Evolutionary conservation across 2,888 invertebrate genomes (phyloP), one percentile per base, ranked within the genome.

Genomic region (Resseliella maxima): DNA sequence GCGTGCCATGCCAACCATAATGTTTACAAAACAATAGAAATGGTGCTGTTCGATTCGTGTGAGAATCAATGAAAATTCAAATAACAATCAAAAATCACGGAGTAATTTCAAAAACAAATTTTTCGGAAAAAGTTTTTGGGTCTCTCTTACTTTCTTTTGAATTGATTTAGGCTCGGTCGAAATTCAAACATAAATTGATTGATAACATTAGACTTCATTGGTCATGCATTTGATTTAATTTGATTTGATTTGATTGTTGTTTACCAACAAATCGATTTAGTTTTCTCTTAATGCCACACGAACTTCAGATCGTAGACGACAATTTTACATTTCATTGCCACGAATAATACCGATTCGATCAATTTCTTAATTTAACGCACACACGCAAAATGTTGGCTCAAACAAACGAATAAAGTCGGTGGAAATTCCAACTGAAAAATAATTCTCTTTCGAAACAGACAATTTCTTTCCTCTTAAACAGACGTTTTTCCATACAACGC

Each of bases 281-380:
- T 2, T 59, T 59, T 2, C 18, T 10, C 50, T 72, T 72, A 3
- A 31, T 31, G 31, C 31, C 72, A 1, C 27, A 0, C 2, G 21
- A 31, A 59, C 31, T 31, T 31, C 72, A 72, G 31, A 15, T 27
- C 18, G 2, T 21, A 59, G 5, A 21, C 31, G 72, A 31, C 31
- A 31, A 35, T 15, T 31, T 72, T 31, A 8, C 31, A 72, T 59
- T 59, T 59, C 24, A 59, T 59, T 59, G 24, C 59, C 24, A 59
- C 59, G 59, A 59, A 59, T 24, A 24, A 3, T 6, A 59, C 50
- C n/a, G 50, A 72, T 35, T 72, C 72, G 31, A 72, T 31, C 72
- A 72, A 31, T 15, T 72, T 72, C 72, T 72, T 72, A 72, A 15
- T 72, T 72, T 35, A 35, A 72, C 31, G 31, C 31, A 72, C 35